Base-by-base conservation (phyloP, 2,113 vertebrate species). In the Apistogramma diplotaenia region DNA sequence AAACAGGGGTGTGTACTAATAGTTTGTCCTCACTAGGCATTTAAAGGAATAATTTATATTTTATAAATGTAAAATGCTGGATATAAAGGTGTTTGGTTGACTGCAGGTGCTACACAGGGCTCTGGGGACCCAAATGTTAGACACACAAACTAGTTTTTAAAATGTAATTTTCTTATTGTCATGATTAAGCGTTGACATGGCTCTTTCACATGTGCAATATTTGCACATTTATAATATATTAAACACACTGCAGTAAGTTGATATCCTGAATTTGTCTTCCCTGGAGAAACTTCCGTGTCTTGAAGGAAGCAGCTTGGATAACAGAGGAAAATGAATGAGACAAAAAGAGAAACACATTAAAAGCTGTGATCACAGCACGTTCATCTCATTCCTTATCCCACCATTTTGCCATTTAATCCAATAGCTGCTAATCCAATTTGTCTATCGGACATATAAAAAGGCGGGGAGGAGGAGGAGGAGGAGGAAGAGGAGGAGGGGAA, bases 341-440 rank as follows among this genome's bases (percentile, higher is more conserved):
- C 46, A 86, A 61, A 85, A 71, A 84, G 81, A 82, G 70, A 83
- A 85, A 82, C 75, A 79, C 90, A 94, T 93, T 90, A 94, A 96
- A 96, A 95, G 96, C 96, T 95, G 94, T 95, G 96, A 98, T 98
- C 96, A 96, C 95, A 96, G 96, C 92, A 91, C 96, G 95, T 96
- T 95, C 95, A 96, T 97, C 96, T 97, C 95, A 96, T 97, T 97
- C 97, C 96, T 97, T 95, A 96, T 98, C 95, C 96, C 95, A 93
- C 95, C 96, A 96, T 96, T 97, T 97, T 96, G 81, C 65, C 96
- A 96, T 98, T 97, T 98, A 98, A 99, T 99, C 97, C 97, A 97
- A 98, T 97, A 96, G 95, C 96, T 96, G 96, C 95, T 99, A 98
- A 99, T 99, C 97, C 97, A 99, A 98, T 99, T 98, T 98, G 97